phyloP scores from a whole-genome alignment of 2,888 invertebrate species.

The Phengaris arion region DNA sequence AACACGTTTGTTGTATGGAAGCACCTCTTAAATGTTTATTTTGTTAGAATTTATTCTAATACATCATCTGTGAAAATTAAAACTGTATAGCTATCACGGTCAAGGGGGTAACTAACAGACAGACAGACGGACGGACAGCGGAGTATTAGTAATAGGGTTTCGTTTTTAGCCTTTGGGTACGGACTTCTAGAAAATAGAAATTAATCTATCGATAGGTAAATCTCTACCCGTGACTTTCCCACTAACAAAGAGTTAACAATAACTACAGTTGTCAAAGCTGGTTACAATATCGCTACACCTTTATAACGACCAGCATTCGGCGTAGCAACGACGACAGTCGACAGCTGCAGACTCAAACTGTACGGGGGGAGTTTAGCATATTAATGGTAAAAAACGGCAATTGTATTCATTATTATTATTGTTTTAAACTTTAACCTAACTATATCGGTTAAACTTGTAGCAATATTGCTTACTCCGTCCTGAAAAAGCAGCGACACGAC shows the following conservation, averaged over 20 bases:
- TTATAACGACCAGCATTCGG: neutral
- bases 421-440: constrained; percentile 4
- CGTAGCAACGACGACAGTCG: neutral
- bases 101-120: no score
- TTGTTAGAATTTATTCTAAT: no score
- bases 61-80: no score
- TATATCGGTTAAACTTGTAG: neutral
- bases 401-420: neutral
- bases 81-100: no score
- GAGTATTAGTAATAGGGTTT: no score
- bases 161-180: no score
- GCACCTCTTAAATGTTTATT: no score
- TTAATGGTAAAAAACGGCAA: constrained; percentile 1
- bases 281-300: no score
- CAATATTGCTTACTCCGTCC: neutral
- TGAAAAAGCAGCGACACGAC: neutral
- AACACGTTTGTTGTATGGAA: no score
- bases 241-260: neutral
- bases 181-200: no score
- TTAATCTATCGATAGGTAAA: neutral
- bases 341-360: neutral
- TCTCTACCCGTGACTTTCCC: neutral
- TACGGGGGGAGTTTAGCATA: neutral
- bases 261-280: neutral
- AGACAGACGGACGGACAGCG: no score